Evolutionary conservation across 2,113 vertebrate species (phyloP), one percentile per base, ranked within the genome.

Genomic region (Rhipidura dahli): DNA sequence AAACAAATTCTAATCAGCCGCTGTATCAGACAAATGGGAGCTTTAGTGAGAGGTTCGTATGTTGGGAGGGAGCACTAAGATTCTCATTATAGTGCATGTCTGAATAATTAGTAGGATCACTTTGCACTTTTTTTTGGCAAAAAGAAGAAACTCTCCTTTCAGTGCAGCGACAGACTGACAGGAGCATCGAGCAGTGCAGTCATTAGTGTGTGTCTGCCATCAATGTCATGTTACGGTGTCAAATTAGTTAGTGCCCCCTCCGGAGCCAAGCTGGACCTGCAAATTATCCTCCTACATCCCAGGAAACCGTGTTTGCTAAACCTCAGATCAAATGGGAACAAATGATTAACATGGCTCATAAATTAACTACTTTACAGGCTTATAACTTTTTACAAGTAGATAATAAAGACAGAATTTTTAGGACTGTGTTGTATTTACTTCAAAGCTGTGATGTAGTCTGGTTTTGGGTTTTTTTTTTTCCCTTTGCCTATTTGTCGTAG

Each of bases 331-430:
- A 95, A 97, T 97, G 89, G 88, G 97, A 98, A 95, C 96, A 97
- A 97, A 98, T 98, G 91, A 97, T 97, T 97, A 97, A 96, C 95
- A 95, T 63, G 96, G 96, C 96, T 97, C 96, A 95, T 98, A 98
- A 98, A 97, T 98, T 96, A 97, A 95, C 92, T 97, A 94, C 95
- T 97, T 98, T 97, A 97, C 96, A 92, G 96, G 94, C 97, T 95
- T 97, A 89, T 95, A 98, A 98, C 95, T 96, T 97, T 98, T 98
- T 97, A 97, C 96, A 97, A 97, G 95, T 95, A 91, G 98, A 98
- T 95, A 95, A 97, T 96, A 97, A 97, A 97, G 96, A 91, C 80
- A 90, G 93, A 97, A 97, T 77, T 97, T 97, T 96, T 91, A 85
- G 71, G 33, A 8, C 69, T 70, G 28, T 50, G 79, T 53, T 86